Evolutionary conservation across 1,140 invertebrate genomes (phyloP), one percentile per base, ranked within the genome.

Genomic region (Homarus americanus): DNA sequence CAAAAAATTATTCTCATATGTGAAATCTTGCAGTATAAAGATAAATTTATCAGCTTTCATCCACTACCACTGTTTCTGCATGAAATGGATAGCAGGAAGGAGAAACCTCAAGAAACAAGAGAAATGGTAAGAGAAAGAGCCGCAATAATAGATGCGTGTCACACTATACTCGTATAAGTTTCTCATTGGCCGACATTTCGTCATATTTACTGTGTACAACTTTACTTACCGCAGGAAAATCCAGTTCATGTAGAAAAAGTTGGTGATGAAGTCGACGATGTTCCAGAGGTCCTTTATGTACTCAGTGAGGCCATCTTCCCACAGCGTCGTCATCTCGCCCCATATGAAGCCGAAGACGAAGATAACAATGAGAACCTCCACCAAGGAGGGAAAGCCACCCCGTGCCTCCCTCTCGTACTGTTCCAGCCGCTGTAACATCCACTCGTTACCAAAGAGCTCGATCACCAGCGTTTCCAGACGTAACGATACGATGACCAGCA

Each of bases 201-300:
- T n/a, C n/a, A n/a, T n/a, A n/a, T n/a, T n/a, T n/a, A n/a, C n/a
- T n/a, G n/a, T n/a, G n/a, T n/a, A n/a, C n/a, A n/a, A n/a, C n/a
- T n/a, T n/a, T n/a, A 73, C 40, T 40, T 91, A 92, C 93, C 98
- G 95, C 91, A 99, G 95, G 88, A 96, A 96, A 82, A 99, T 96
- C 96, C 98, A 99, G 38, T 97, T 96, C 32, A 99, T 96, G 93
- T 99, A 99, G 93, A 99, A 97, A 91, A 96, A 96, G 94, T 99
- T 99, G 28, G 98, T 98, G 92, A 99, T 97, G 93, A 99, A 99
- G 94, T 99, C 98, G 5, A 99, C 97, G 92, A 99, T 98, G 94
- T 99, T 99, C 98, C 98, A 99, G 87, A 99, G 96, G 94, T 99
- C 98, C 76, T 96, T 96, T 44, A 98, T 95, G 93, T 99, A 99